Percentiles rank a stretch among this genome's conserved stretches.
Conservation (phyloP, 2,797 vertebrate species). For the Lepilemur ruficaudatus region DNA sequence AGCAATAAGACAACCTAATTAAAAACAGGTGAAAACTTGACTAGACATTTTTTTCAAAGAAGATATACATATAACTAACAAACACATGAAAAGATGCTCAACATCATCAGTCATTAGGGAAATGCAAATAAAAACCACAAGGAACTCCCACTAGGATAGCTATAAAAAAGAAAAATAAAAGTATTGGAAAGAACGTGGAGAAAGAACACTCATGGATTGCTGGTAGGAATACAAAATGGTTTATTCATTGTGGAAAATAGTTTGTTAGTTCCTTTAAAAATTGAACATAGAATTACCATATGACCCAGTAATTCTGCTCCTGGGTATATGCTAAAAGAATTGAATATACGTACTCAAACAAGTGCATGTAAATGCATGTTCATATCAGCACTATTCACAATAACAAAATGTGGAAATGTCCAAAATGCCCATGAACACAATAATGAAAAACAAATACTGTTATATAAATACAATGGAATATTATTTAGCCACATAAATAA, state of each 20-base stretch:
- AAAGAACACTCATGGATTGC: background rate
- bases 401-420: background rate
- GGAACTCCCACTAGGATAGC: background rate
- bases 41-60: background rate
- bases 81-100: background rate
- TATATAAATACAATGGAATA: background rate
- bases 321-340: background rate
- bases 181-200: background rate
- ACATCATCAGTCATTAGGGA: background rate
- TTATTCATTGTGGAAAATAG: background rate
- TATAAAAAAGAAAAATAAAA: background rate
- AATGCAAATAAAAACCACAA: background rate
- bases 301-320: background rate
- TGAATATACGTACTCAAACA: background rate
- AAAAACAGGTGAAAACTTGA: background rate
- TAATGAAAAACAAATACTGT: background rate
- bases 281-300: background rate
- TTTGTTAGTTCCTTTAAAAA: background rate
- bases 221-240: background rate
- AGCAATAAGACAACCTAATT: background rate
- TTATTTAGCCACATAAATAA: background rate
- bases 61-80: background rate
- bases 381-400: background rate
- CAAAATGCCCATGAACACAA: background rate
- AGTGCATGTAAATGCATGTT: background rate